phyloP scores from a whole-genome alignment of 2,888 invertebrate species.

The Lapara coniferarum region DNA sequence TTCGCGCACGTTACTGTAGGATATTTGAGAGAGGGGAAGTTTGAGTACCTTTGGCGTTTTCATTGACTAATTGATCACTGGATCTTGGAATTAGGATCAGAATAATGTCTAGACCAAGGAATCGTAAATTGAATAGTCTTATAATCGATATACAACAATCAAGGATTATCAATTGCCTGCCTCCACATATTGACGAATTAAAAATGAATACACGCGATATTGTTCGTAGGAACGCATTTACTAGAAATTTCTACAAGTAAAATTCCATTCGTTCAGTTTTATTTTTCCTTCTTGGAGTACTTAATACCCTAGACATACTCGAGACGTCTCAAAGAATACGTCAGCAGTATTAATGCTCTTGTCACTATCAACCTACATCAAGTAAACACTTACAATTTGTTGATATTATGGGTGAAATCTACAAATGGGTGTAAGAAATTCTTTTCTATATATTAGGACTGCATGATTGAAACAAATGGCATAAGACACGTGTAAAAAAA shows the following conservation, averaged over 20 bases:
- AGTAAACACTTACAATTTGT: slow-evolving; percentile 9
- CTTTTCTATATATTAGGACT: neutral
- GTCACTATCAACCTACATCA: neutral
- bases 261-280: neutral
- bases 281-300: neutral
- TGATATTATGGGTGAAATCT: neutral
- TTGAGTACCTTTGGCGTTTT: slow-evolving; percentile 4
- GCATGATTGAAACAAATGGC: neutral
- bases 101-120: no score
- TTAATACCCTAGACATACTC: neutral
- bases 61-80: neutral
- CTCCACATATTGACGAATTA: no score
- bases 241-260: no score
- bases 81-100: no score
- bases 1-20: slow-evolving; percentile 36
- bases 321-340: neutral
- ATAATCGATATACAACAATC: no score
- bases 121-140: no score
- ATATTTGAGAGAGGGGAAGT: neutral
- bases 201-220: no score
- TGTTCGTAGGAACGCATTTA: no score
- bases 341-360: slow-evolving; percentile 1
- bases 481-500: neutral
- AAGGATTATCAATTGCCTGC: no score
- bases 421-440: neutral